Conservation (phyloP, 2,797 vertebrate species). For the Gephyroberyx darwinii region DNA sequence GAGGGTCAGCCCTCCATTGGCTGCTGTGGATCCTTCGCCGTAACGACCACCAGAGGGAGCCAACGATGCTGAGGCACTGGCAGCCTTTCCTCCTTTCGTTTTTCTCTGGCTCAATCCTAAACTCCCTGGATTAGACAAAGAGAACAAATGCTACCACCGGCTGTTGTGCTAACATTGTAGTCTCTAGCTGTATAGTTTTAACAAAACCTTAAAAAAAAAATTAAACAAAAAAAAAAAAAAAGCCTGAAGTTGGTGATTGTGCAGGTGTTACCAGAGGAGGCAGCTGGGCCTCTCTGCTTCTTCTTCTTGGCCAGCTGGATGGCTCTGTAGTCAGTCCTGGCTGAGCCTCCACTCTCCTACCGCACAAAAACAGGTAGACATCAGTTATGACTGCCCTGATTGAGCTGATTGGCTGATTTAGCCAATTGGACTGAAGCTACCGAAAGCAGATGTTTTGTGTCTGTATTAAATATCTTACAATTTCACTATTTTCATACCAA, state of each 20-base stretch:
- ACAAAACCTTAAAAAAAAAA: background rate
- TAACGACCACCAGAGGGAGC: conserved; percentile 72
- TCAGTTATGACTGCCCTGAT: too few species aligned
- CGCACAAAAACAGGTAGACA: background rate
- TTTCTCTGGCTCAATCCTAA: conserved; percentile 83
- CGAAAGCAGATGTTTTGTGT: too few species aligned
- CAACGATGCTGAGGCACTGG: conserved; percentile 56
- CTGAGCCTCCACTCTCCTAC: conserved; percentile 94
- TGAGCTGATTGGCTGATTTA: too few species aligned
- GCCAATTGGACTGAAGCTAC: too few species aligned
- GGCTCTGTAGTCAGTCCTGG: conserved; percentile 95
- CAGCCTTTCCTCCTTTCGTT: conserved; percentile 79
- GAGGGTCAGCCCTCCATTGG: conserved; percentile 83
- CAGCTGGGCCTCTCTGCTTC: conserved; percentile 86
- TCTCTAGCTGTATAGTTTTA: background rate
- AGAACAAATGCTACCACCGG: background rate
- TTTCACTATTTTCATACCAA: too few species aligned
- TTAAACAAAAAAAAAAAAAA: too few species aligned
- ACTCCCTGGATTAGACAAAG: conserved; percentile 66
- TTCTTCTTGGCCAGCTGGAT: conserved; percentile 94
- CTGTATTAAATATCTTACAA: too few species aligned
- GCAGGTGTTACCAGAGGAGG: conserved; percentile 63
- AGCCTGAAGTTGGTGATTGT: background rate
- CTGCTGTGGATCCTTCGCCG: conserved; percentile 77
- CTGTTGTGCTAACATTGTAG: background rate